Base-by-base conservation (phyloP, 2,797 vertebrate species). In the Sebastes dallii region DNA sequence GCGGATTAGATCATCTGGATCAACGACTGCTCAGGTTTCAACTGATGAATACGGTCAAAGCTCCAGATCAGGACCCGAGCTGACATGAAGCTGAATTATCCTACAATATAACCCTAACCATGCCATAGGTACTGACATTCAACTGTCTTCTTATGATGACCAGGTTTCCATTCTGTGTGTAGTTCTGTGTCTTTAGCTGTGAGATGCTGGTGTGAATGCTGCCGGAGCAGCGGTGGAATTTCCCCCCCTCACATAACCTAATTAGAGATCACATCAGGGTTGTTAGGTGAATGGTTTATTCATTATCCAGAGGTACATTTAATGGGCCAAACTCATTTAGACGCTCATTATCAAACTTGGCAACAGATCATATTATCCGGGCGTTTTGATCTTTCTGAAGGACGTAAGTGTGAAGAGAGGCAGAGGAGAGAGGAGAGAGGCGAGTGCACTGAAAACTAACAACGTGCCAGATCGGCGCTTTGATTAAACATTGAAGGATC, bases 401-500 rank as follows among this genome's bases (percentile, higher is more conserved):
- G 81, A 73, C 66, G 22, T 30, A 34, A 68, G 59, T 80, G 75
- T 85, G 46, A 80, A 78, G 83, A 89, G 80, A 86, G 77, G 76
- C 79, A 85, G 73, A 75, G 73, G 73, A 83, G 73, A 83, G 84
- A 86, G 24, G 24, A 2, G 24, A 83, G 84, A 86, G 24, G 24
- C 2, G 24, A 85, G 83, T 13, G 68, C 46, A 50, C 71, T 74
- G 69, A 82, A 87, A 89, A 91, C 91, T 88, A 72, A 95, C 91
- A 67, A 87, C 88, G 84, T 86, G 91, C 77, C 91, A 88, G 91
- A 89, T 91, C 82, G 82, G 91, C 74, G 89, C 91, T 89, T 88
- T 64, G 95, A 97, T 97, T 95, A 96, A 96, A 95, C 94, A 95
- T 95, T 96, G 95, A 96, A 93, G 91, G 93, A 96, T 95, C 91